These are phyloP conservation scores for Rhinopomastus cyanomelas DNA, from an alignment of 2,113 vertebrate species.

Conservation along the genomic window DNA sequence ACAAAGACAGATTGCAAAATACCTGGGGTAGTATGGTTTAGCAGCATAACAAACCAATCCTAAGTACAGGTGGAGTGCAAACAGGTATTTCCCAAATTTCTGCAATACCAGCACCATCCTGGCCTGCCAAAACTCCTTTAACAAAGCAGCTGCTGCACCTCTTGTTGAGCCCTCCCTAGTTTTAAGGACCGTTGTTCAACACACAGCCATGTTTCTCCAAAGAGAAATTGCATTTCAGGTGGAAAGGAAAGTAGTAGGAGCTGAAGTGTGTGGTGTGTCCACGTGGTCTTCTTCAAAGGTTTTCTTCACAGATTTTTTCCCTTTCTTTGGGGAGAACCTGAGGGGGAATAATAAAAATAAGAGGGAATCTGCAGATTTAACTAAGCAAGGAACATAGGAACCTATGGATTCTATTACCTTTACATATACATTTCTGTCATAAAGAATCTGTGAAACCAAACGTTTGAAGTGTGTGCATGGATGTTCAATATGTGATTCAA, in stretches of 20 bases:
- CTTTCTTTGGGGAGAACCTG: too few species aligned
- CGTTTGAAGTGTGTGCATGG: neutral
- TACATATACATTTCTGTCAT: neutral
- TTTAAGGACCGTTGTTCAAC: neutral
- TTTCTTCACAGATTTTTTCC: neutral
- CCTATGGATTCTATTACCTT: neutral
- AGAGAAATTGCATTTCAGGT: neutral
- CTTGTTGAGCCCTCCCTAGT: neutral
- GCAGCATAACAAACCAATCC: neutral
- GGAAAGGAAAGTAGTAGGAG: neutral
- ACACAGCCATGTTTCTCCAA: neutral
- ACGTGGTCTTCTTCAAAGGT: neutral
- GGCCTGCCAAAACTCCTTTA: constrained; percentile 26
- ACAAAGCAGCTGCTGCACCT: neutral
- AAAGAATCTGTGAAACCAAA: neutral
- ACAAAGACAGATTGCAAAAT: neutral
- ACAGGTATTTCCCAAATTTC: neutral
- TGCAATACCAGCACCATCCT: neutral
- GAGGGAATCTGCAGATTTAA: neutral
- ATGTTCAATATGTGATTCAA: neutral
- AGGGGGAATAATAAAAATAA: neutral
- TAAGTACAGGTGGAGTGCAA: neutral
- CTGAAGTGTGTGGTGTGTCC: neutral
- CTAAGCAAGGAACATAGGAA: neutral
- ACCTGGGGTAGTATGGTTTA: neutral